A percentile compares a stretch with the other conserved stretches of the same genome.
These are phyloP conservation scores for Ypsolopha scabrella DNA, from an alignment of 2,888 invertebrate species.

Conservation along the genomic window DNA sequence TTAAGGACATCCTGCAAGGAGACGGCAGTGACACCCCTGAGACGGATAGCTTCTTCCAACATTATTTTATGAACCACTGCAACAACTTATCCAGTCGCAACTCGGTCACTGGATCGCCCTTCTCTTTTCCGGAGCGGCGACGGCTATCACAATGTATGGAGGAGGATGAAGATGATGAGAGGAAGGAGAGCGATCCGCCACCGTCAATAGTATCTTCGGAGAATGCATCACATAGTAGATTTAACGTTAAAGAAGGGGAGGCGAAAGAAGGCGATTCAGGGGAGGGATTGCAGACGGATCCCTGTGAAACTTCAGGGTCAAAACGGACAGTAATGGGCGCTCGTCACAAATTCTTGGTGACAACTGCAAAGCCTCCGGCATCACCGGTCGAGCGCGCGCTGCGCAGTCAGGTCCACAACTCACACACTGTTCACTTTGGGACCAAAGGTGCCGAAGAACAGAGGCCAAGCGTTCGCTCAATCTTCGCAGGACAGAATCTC, in stretches of 20 bases:
- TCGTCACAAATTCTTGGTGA: constrained; percentile 52
- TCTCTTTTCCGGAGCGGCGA: constrained; percentile 71
- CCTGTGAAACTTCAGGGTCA: constrained; percentile 24
- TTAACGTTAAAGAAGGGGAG: constrained; percentile 14
- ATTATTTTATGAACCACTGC: constrained; percentile 80
- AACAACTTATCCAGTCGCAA: constrained; percentile 76
- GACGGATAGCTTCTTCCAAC: constrained; percentile 75
- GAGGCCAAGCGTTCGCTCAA: constrained; percentile 71
- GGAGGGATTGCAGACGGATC: constrained; percentile 17
- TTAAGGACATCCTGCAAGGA: constrained; percentile 75
- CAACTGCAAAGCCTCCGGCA: constrained; percentile 38
- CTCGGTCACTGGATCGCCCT: constrained; percentile 41
- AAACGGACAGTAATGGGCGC: constrained; percentile 54
- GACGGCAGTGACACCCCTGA: constrained; percentile 68
- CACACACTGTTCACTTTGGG: constrained; percentile 78
- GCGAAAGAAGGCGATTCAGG: constrained; percentile 6
- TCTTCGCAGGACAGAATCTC: constrained; percentile 69
- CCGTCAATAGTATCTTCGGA: constrained; percentile 21
- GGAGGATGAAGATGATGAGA: constrained; percentile 83
- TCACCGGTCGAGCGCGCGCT: constrained; percentile 56
- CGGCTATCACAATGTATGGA: constrained; percentile 86
- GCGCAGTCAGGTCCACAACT: constrained; percentile 61
- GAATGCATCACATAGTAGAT: constrained; percentile 18
- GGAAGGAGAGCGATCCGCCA: constrained; percentile 33
- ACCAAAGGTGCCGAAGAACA: constrained; percentile 68